Percentiles rank a stretch among this genome's conserved stretches.
Conservation (phyloP, 2,888 invertebrate species). For the Epsilonema sp. region DNA sequence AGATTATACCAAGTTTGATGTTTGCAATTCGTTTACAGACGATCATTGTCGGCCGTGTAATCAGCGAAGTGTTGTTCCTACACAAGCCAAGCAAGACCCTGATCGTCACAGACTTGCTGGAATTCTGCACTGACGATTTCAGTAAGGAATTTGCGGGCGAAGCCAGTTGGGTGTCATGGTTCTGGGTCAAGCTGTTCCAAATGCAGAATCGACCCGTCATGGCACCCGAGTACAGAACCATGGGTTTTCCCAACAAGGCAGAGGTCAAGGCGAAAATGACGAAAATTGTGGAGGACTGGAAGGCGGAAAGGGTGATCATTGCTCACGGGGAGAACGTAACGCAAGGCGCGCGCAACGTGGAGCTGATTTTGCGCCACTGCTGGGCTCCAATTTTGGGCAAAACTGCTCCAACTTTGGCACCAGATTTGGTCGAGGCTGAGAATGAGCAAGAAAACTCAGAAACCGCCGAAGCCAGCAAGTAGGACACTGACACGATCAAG, state of each 20-base stretch:
- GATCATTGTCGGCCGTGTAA: not conserved
- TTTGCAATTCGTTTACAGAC: not conserved
- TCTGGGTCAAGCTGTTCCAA: not conserved
- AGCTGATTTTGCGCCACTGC: not conserved
- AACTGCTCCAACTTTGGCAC: too few species aligned
- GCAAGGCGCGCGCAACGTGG: not conserved
- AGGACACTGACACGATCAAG: too few species aligned
- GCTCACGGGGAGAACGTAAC: not conserved
- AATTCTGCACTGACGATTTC: conserved; percentile 14
- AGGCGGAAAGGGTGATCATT: not conserved
- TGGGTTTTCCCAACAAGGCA: not conserved
- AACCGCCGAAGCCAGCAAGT: too few species aligned
- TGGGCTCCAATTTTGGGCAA: too few species aligned
- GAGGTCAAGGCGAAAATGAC: not conserved
- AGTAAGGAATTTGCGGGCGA: too few species aligned
- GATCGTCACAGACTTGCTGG: not conserved
- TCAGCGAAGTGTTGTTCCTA: not conserved
- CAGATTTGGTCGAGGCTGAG: too few species aligned
- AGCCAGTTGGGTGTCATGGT: conserved; percentile 36
- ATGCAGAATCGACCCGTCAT: not conserved
- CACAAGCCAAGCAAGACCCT: not conserved
- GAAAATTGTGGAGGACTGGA: not conserved
- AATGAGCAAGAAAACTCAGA: too few species aligned
- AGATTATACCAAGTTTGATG: too few species aligned
- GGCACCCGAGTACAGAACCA: not conserved